Conservation (phyloP, 2,797 vertebrate species). For the Labeo calbasu region DNA sequence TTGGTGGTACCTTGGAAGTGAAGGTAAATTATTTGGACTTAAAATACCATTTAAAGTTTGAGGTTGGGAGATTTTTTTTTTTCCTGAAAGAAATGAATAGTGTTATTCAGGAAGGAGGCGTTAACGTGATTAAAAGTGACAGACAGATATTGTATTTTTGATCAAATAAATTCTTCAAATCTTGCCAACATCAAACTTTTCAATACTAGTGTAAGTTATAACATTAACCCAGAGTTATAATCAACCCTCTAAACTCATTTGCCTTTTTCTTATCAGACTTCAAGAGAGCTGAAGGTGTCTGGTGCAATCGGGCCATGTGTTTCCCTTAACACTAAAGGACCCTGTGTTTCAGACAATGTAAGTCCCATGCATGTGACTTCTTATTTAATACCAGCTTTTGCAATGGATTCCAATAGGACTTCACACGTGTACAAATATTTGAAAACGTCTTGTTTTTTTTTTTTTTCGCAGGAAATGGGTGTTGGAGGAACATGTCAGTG, state of each 20-base stretch:
- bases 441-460: conserved; percentile 27
- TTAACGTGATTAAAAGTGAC: background rate
- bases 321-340: conserved; percentile 89
- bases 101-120: background rate
- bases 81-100: background rate
- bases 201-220: background rate
- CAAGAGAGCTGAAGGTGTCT: conserved; percentile 92
- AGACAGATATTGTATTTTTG: no score
- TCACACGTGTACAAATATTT: background rate
- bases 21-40: conserved; percentile 79
- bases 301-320: conserved; percentile 92
- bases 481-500: conserved; percentile 92
- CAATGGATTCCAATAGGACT: background rate
- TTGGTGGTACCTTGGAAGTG: conserved; percentile 90
- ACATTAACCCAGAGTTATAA: background rate
- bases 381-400: background rate
- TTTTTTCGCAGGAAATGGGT: conserved; percentile 80
- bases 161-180: background rate
- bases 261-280: conserved; percentile 79
- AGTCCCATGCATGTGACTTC: conserved; percentile 64
- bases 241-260: background rate
- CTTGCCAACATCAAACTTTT: background rate
- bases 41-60: background rate
- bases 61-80: background rate
- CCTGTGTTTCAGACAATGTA: conserved; percentile 93